Evolutionary conservation across 2,888 invertebrate species (phyloP).

Genomic region (Scaptomyza tumidula): DNA sequence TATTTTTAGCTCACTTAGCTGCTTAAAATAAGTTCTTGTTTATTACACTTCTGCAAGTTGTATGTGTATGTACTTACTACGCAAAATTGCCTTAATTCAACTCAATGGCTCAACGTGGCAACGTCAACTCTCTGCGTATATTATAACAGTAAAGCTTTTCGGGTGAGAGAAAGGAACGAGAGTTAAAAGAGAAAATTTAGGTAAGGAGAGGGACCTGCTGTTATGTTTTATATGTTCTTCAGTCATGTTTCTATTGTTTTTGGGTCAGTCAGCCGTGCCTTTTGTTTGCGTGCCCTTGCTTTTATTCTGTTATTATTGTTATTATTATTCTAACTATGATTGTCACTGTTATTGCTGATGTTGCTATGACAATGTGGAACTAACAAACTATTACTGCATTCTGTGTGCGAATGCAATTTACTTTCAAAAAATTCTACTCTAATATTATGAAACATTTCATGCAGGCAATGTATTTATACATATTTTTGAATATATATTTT

Average conservation of each 20-base stretch:
- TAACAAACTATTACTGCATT: constrained; percentile 49
- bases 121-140: constrained; percentile 41
- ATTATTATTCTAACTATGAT: constrained; percentile 13
- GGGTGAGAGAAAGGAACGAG: not conserved
- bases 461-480: too few relatives aligned
- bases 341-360: constrained; percentile 25
- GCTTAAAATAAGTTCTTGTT: constrained; percentile 59
- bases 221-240: constrained; percentile 48
- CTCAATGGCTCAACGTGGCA: constrained; percentile 46
- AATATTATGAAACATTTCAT: not conserved
- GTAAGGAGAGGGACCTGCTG: constrained; percentile 18
- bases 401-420: constrained; percentile 25
- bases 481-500: not conserved
- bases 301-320: constrained; percentile 47
- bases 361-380: constrained; percentile 63
- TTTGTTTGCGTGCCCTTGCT: constrained; percentile 67
- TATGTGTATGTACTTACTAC: constrained; percentile 47
- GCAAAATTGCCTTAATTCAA: constrained; percentile 68
- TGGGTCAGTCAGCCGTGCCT: constrained; percentile 66
- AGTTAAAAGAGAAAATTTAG: constrained; percentile 12
- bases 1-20: constrained; percentile 60
- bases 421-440: constrained; percentile 10
- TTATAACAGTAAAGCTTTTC: constrained; percentile 27
- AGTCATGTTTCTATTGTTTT: constrained; percentile 38
- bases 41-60: constrained; percentile 17